Evolutionary conservation across 1,140 invertebrate species (phyloP).

Genomic region (Hermatobates lingyangjiaoensis): DNA sequence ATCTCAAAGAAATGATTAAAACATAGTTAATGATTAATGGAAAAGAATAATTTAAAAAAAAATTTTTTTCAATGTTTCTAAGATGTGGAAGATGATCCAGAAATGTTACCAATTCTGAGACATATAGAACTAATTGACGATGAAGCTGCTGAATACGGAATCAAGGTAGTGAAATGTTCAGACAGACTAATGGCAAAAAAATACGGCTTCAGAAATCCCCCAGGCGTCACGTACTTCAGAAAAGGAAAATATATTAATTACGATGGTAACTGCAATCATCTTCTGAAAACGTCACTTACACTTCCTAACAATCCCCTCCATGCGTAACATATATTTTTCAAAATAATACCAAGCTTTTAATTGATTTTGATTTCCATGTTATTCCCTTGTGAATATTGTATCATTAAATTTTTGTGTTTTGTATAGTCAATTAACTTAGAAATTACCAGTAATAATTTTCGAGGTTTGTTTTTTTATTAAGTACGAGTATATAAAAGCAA

Average conservation of each 20-base stretch:
- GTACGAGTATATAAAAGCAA: too few species aligned
- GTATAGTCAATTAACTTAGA: too few species aligned
- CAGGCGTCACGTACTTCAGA: slow-evolving; percentile 77
- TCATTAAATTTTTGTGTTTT: too few species aligned
- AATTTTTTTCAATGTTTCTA: slow-evolving; percentile 11
- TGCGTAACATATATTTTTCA: neutral
- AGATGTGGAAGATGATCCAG: slow-evolving; percentile 70
- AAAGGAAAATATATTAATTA: slow-evolving; percentile 81
- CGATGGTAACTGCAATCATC: slow-evolving; percentile 50
- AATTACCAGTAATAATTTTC: too few species aligned
- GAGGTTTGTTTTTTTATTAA: too few species aligned
- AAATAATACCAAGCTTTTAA: neutral
- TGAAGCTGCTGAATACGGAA: slow-evolving; percentile 77
- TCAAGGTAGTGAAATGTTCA: slow-evolving; percentile 76
- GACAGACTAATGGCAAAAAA: slow-evolving; percentile 87
- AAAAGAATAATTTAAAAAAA: neutral
- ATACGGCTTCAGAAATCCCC: slow-evolving; percentile 72
- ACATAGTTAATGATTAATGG: neutral
- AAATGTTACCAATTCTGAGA: slow-evolving; percentile 52
- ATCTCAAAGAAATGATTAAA: neutral
- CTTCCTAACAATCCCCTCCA: neutral
- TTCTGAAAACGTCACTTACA: too few species aligned
- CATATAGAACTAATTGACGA: slow-evolving; percentile 82
- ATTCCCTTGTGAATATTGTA: too few species aligned
- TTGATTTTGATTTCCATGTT: neutral